A percentile compares a stretch with the other conserved stretches of the same genome.
Conservation (phyloP, 1,140 invertebrate genomes). For the Euborellia annulipes region DNA sequence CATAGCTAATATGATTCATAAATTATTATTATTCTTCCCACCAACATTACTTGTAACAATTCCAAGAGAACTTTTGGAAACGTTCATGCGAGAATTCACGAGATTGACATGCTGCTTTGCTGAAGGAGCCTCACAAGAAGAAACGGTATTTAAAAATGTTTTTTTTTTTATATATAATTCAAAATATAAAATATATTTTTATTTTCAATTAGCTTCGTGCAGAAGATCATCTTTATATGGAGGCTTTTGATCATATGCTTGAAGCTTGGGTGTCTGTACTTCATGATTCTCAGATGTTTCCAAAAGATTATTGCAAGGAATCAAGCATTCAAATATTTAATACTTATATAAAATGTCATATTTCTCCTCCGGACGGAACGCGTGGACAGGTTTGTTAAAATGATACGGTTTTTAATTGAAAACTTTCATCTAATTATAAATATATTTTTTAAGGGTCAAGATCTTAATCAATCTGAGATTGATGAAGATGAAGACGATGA, state of each 20-base stretch:
- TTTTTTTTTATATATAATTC: slow-evolving; percentile 8
- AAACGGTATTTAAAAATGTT: slow-evolving; percentile 47
- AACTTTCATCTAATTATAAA: background rate
- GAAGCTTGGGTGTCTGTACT: slow-evolving; percentile 58
- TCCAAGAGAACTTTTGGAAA: slow-evolving; percentile 32
- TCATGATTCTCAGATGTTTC: slow-evolving; percentile 36
- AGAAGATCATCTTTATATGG: slow-evolving; percentile 54
- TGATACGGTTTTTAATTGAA: too few relatives aligned
- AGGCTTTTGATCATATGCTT: slow-evolving; percentile 67
- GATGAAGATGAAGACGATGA: slow-evolving; percentile 56
- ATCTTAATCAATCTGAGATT: slow-evolving; percentile 36
- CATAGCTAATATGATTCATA: slow-evolving; percentile 46
- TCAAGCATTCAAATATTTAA: slow-evolving; percentile 50
- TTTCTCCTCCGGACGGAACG: slow-evolving; percentile 64
- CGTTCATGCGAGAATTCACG: slow-evolving; percentile 46
- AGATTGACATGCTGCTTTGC: slow-evolving; percentile 57
- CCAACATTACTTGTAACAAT: slow-evolving; percentile 26
- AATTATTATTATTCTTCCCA: slow-evolving; percentile 45
- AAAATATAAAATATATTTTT: slow-evolving; percentile 7
- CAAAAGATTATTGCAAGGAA: slow-evolving; percentile 33
- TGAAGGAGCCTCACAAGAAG: slow-evolving; percentile 54
- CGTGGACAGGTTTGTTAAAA: slow-evolving; percentile 31
- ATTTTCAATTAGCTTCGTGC: slow-evolving; percentile 27
- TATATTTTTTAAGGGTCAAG: slow-evolving; percentile 15
- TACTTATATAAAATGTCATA: slow-evolving; percentile 63